phyloP scores from a whole-genome alignment of 92 coral and sea anemone species.

The Meandrina meandrites region DNA sequence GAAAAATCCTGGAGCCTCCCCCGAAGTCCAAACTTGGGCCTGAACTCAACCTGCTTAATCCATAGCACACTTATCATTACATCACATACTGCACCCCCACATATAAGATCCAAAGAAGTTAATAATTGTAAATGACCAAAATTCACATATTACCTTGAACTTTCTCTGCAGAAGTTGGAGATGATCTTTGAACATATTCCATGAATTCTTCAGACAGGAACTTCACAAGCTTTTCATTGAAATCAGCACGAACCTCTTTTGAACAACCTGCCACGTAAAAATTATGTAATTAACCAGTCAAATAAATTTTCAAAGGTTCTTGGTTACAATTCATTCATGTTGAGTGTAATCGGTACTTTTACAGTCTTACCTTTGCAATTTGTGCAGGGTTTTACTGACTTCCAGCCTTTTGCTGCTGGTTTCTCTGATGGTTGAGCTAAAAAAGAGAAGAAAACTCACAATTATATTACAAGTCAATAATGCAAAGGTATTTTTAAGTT shows the following conservation, averaged over 20 bases:
- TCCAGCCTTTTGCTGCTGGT: conserved; percentile 24
- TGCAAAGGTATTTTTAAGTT: neutral
- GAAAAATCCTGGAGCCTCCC: too few relatives aligned
- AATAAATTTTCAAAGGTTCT: neutral
- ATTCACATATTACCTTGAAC: conserved; percentile 8
- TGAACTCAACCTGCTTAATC: too few relatives aligned
- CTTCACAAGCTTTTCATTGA: conserved; percentile 73
- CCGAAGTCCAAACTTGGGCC: too few relatives aligned
- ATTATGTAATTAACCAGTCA: neutral
- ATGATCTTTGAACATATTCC: conserved; percentile 59
- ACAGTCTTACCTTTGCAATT: conserved; percentile 67
- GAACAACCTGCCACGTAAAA: conserved; percentile 73
- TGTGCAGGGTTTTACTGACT: conserved; percentile 29
- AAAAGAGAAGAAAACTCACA: neutral
- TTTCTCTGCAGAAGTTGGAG: conserved; percentile 34
- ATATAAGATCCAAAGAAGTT: neutral
- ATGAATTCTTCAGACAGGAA: conserved; percentile 61
- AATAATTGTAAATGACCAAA: neutral
- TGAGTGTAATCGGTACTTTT: neutral
- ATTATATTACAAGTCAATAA: neutral
- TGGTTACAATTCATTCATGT: neutral
- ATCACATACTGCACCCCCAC: neutral
- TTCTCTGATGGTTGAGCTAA: conserved; percentile 23
- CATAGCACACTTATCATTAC: too few relatives aligned
- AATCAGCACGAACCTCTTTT: conserved; percentile 64